phyloP scores from a whole-genome alignment of 2,888 invertebrate genomes.

The Phortica okadai region DNA sequence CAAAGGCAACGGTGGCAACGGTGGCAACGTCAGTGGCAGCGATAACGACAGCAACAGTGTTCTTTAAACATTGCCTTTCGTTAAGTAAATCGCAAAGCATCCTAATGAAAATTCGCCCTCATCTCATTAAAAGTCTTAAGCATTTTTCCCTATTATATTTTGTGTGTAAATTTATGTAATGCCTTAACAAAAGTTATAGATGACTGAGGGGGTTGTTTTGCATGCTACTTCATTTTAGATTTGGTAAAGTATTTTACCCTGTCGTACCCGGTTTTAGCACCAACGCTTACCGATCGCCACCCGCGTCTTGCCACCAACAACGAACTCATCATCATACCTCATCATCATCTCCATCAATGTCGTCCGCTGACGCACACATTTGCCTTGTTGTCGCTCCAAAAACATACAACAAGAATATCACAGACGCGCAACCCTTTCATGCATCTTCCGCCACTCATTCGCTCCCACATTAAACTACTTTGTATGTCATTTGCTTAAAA shows the following conservation, averaged over 20 bases:
- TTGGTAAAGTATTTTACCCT: conserved; percentile 53
- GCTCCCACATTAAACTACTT: not conserved
- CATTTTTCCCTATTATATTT: conserved; percentile 43
- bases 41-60: conserved; percentile 22
- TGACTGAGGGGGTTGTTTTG: not conserved
- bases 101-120: conserved; percentile 75
- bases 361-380: not conserved
- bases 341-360: conserved; percentile 8
- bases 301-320: not conserved
- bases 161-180: conserved; percentile 8
- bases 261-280: conserved; percentile 10
- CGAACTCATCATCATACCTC: not conserved
- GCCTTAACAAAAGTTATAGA: not conserved
- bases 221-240: conserved; percentile 21
- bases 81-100: conserved; percentile 62
- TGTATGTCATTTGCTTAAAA: conserved; percentile 45
- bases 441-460: not conserved
- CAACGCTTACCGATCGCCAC: not conserved
- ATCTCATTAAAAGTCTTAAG: conserved; percentile 73
- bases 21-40: conserved; percentile 27
- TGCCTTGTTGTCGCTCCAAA: not conserved
- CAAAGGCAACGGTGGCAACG: conserved; percentile 27
- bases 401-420: not conserved
- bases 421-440: not conserved
- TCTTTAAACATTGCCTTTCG: conserved; percentile 36